Base-by-base conservation (phyloP, 1,140 invertebrate genomes). In the Lasioglossum baleicum region DNA sequence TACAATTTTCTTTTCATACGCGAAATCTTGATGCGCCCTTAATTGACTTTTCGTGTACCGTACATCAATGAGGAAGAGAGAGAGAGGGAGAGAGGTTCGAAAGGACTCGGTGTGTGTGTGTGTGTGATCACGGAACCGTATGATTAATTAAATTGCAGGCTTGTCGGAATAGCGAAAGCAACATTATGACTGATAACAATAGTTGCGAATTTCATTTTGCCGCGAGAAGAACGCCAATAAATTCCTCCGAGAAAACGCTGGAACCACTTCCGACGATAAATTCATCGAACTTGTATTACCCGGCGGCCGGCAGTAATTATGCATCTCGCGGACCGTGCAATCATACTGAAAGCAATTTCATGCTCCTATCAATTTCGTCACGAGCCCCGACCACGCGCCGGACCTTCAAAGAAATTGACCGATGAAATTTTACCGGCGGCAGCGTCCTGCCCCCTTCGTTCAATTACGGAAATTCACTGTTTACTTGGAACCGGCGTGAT, bases 341-440 rank as follows among this genome's bases (percentile, higher is more conserved):
- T 58, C 56, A 58, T 8, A 58, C 56, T 58, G 56, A 58, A 58
- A 58, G 56, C 56, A 58, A 58, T 58, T 58, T 58, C 56, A n/a
- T 58, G 56, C 56, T 58, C 56, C 56, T 58, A 58, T 58, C 56
- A 58, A 58, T 58, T 58, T 58, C 56, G 56, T n/a, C 56, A n/a
- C 20, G 17, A 20, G 20, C 15, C 13, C 51, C 51, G 15, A 53
- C 51, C 44, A 0, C 15, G 15, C 51, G 51, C 4, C 17, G 51
- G 51, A 56, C 51, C 56, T n/a, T 58, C 56, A 58, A 58, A 58
- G 56, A 58, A 58, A 58, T n/a, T 58, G 56, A 58, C 56, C 56
- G 56, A 58, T n/a, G 56, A 58, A 58, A 20, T 58, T 58, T 58
- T 58, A 58, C 56, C 56, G 56, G 20, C 20, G 53, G 4, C 56